These are phyloP conservation scores for Rhopalosiphum maidis DNA, from an alignment of 1,140 invertebrate species.

Conservation along the genomic window DNA sequence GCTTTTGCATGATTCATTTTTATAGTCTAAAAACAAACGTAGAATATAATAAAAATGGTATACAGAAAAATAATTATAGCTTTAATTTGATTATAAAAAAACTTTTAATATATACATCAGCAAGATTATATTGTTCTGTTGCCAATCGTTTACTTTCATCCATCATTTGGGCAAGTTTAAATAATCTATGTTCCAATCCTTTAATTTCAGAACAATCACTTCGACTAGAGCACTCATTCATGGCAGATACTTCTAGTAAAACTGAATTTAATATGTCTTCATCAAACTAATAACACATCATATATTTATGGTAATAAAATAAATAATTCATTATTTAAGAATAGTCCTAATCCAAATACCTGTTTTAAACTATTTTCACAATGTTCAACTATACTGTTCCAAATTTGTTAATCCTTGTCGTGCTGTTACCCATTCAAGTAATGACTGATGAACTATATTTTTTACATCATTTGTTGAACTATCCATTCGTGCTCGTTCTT, in stretches of 20 bases:
- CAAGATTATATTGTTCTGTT: slow-evolving; percentile 82
- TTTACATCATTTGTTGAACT: slow-evolving; percentile 54
- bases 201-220: slow-evolving; percentile 86
- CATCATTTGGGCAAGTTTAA: slow-evolving; percentile 83
- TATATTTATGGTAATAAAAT: not conserved
- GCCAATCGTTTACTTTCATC: slow-evolving; percentile 77
- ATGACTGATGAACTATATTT: slow-evolving; percentile 62
- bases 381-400: slow-evolving; percentile 78
- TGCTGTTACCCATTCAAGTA: slow-evolving; percentile 83
- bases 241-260: slow-evolving; percentile 68
- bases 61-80: not conserved
- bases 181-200: slow-evolving; percentile 85
- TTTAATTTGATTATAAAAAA: not conserved
- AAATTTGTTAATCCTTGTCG: slow-evolving; percentile 80
- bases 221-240: slow-evolving; percentile 73
- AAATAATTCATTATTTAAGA: slow-evolving; percentile 14
- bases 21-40: slow-evolving; percentile 57
- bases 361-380: slow-evolving; percentile 76
- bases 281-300: slow-evolving; percentile 65
- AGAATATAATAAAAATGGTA: not conserved
- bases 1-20: slow-evolving; percentile 77
- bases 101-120: slow-evolving; percentile 68
- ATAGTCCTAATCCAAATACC: slow-evolving; percentile 59
- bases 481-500: slow-evolving; percentile 48
- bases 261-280: slow-evolving; percentile 68